Base-by-base conservation (phyloP, 2,113 vertebrate genomes). In the Leucopsar rothschildi region DNA sequence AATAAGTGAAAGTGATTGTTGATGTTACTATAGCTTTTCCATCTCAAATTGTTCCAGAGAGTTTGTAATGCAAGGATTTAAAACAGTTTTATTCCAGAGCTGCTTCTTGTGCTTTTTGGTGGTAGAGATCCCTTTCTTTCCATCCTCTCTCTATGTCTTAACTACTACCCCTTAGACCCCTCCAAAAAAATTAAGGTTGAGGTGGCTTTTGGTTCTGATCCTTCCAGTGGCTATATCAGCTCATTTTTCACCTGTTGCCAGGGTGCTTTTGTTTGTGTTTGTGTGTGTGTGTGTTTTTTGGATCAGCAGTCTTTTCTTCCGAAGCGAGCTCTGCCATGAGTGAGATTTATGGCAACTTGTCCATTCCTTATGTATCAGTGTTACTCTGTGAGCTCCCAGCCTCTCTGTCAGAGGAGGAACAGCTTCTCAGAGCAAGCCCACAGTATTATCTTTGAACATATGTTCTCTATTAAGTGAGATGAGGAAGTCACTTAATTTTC, bases 381-480 rank as follows among this genome's bases (percentile, higher is more conserved):
- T 95, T 94, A 80, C 64, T 83, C 53, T 59, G 40, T 77, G 95
- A 96, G 92, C 92, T 97, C 92, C 8, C 93, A 82, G 88, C 45
- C 27, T 64, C 80, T 88, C 92, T 97, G 93, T 94, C 93, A 88
- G 89, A 93, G 86, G 94, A 95, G 82, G 89, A 97, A 77, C 86
- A 94, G 86, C 91, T 91, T 92, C 95, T 95, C 90, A 63, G 88
- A 97, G 94, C 92, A 91, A 96, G 94, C 92, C 87, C 93, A 65
- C 81, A 76, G 70, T 72, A 96, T 95, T 97, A 93, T 97, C 96
- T 96, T 97, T 95, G 96, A 97, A 96, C 97, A 98, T 97, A 97
- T 96, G 97, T 97, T 98, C 96, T 96, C 96, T 95, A 97, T 97
- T 98, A 98, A 96, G 95, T 47, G 82, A 96, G 82, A 97, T 97